Evolutionary conservation across 2,113 vertebrate species (phyloP).

Genomic region (Coracopsis vasa): DNA sequence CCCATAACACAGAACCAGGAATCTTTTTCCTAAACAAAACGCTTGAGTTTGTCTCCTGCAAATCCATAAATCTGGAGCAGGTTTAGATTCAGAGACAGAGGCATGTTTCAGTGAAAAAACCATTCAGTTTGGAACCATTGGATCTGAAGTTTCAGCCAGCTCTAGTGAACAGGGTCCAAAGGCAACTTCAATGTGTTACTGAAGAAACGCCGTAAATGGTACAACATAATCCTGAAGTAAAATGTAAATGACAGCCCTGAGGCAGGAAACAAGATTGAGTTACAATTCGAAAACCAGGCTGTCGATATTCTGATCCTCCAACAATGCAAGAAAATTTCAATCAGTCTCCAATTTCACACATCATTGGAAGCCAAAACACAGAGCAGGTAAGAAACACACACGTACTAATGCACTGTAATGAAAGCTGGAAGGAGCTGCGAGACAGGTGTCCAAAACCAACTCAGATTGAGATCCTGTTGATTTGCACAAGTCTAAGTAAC

Average conservation of each 20-base stretch:
- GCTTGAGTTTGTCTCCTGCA: neutral
- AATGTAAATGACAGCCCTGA: neutral
- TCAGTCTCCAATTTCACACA: neutral
- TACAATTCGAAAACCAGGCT: neutral
- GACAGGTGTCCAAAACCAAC: neutral
- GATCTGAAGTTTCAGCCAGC: neutral
- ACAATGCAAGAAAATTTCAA: neutral
- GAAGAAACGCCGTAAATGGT: neutral
- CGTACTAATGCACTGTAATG: neutral
- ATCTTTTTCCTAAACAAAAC: neutral
- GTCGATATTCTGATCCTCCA: conserved; percentile 26
- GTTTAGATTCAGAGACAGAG: neutral
- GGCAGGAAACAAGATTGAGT: neutral
- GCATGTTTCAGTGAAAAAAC: neutral
- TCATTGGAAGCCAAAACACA: neutral
- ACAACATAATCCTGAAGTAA: neutral
- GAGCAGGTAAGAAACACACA: neutral
- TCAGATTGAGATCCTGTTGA: neutral
- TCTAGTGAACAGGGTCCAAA: neutral
- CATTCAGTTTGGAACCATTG: neutral
- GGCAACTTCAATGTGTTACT: neutral
- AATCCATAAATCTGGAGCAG: neutral
- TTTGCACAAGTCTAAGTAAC: neutral
- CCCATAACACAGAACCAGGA: neutral
- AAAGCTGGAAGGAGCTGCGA: neutral